phyloP scores from a whole-genome alignment of 1,140 invertebrate species.

The Paralvinella palmiformis region DNA sequence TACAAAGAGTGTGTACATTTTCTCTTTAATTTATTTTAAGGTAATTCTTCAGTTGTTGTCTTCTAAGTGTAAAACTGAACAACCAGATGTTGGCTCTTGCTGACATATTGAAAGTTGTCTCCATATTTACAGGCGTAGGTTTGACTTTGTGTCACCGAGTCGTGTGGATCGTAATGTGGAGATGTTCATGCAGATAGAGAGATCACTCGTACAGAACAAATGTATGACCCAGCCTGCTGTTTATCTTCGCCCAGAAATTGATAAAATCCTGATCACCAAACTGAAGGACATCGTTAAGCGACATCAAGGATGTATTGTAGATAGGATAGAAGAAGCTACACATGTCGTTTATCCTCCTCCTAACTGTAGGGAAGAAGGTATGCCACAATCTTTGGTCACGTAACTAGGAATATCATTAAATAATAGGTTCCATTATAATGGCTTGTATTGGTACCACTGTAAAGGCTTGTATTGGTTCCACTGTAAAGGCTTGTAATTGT shows the following conservation, averaged over 20 bases:
- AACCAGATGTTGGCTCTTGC: background rate
- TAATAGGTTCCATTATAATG: background rate
- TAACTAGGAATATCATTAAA: too few relatives aligned
- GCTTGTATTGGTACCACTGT: background rate
- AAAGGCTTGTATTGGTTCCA: constrained; percentile 23
- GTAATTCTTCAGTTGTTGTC: background rate
- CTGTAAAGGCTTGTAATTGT: background rate
- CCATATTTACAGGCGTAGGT: constrained; percentile 39
- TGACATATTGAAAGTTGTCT: constrained; percentile 3
- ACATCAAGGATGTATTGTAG: constrained; percentile 73
- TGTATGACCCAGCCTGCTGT: constrained; percentile 71
- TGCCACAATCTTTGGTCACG: too few relatives aligned
- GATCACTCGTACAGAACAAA: constrained; percentile 73
- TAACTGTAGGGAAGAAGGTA: constrained; percentile 24
- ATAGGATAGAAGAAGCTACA: constrained; percentile 81
- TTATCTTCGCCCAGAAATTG: constrained; percentile 61
- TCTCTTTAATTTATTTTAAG: too few relatives aligned
- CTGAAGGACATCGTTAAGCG: constrained; percentile 83
- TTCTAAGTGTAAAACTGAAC: background rate
- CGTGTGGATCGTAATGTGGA: constrained; percentile 88
- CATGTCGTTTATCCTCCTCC: constrained; percentile 78
- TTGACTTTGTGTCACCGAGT: constrained; percentile 70
- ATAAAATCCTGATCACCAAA: constrained; percentile 69
- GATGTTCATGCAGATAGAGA: constrained; percentile 88
- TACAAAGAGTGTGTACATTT: too few relatives aligned